phyloP scores from a whole-genome alignment of 2,113 vertebrate species.

The Globicephala melas region DNA sequence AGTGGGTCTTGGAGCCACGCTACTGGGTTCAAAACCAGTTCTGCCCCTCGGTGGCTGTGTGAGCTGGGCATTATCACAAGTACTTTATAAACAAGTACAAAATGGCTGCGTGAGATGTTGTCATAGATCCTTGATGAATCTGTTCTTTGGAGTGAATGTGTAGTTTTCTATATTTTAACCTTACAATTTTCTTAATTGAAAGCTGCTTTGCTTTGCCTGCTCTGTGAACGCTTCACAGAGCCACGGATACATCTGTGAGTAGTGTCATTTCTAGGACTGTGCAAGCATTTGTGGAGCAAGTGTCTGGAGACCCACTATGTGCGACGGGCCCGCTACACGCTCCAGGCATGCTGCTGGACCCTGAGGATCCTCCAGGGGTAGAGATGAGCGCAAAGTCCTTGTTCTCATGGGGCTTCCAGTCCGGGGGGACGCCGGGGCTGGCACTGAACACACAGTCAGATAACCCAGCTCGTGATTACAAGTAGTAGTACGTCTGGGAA shows the following conservation, averaged over 20 bases:
- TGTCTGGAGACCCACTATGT: neutral
- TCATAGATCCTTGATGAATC: neutral
- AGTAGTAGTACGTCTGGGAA: neutral
- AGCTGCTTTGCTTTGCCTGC: neutral
- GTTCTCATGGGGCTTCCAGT: neutral
- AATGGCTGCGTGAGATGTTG: neutral
- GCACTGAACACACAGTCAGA: neutral
- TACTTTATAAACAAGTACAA: neutral
- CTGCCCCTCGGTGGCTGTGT: neutral
- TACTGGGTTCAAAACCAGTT: neutral
- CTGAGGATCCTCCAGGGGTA: too few species aligned
- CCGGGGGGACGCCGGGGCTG: neutral
- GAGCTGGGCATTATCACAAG: neutral
- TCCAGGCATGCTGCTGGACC: neutral
- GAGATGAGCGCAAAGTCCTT: neutral
- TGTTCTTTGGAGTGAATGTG: neutral
- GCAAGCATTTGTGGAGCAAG: neutral
- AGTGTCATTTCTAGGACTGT: neutral
- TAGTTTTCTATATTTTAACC: neutral
- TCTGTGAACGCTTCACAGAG: neutral
- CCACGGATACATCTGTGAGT: neutral
- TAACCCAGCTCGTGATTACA: neutral
- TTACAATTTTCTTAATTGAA: neutral
- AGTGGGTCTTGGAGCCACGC: neutral
- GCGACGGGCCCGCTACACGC: fast-evolving